Base-by-base conservation (phyloP, 1,140 invertebrate genomes). In the Drosophila funebris region DNA sequence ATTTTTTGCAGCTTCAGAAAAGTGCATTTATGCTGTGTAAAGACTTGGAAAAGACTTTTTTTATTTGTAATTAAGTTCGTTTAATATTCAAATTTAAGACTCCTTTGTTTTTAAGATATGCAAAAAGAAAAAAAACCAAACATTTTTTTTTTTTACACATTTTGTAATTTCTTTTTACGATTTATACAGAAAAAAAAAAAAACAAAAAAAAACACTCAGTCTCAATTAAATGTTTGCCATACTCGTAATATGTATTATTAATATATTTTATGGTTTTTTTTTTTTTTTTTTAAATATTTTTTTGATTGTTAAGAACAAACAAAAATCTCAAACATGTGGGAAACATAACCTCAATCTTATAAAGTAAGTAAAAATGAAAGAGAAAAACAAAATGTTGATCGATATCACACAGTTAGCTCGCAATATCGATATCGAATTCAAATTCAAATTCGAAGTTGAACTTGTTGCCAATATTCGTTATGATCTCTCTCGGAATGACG, bases 191-290 rank as follows among this genome's bases (percentile, higher is more conserved):
- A 1, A 9, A 29, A 58, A 13, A 44, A n/a, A 66, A 46, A 39
- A 14, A 56, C 6, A 29, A 36, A 36, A 1, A 9, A 29, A 58
- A 13, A 44, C 22, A 60, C 44, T 44, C 43, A 60, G 46, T 53
- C 57, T 69, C 29, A 44, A 62, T 69, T 63, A 57, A 57, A 71
- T 56, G 68, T 71, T 71, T 71, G 69, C 69, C 69, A 71, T 71
- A 71, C 11, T 53, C 29, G 29, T 69, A 58, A 39, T 43, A 27
- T 61, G 39, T 58, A 41, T 53, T 68, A 67, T 44, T 14, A 18
- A 33, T 43, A 44, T 13, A 14, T 46, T 46, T 11, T 44, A 29
- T 20, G 4, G 22, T n/a, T 36, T 44, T 54, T 54, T 22, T n/a
- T 11, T 31, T 6, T 43, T 43, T 52, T 54, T 46, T 27, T 31